Percentiles rank a stretch among this genome's conserved stretches.
Evolutionary conservation across 1,140 invertebrate genomes (phyloP).

Genomic region (Psix sp.): DNA sequence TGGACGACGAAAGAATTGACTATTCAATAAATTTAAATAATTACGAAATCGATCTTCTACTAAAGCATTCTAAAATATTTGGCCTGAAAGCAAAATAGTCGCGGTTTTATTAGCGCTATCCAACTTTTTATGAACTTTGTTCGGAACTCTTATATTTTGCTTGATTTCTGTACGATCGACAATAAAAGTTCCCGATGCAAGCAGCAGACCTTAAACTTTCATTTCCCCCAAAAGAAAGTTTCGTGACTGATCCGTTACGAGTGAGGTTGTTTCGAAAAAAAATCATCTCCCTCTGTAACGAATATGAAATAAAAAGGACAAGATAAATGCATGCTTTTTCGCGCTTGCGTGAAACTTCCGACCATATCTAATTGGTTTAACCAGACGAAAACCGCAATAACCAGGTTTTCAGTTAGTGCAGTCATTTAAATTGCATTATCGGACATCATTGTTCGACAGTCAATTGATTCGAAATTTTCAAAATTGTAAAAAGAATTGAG

Average conservation of each 20-base stretch:
- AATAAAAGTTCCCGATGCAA: conserved; percentile 50
- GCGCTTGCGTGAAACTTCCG: neutral
- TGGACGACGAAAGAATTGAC: conserved; percentile 8
- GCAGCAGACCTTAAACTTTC: conserved; percentile 36
- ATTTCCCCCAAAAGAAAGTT: conserved; percentile 40
- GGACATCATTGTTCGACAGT: conserved; percentile 1
- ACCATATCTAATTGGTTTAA: neutral
- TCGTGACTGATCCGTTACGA: conserved; percentile 33
- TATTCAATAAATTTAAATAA: conserved; percentile 49
- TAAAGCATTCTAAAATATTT: conserved; percentile 39
- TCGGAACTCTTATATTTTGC: conserved; percentile 47
- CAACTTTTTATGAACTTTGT: conserved; percentile 46
- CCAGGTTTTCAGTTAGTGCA: neutral
- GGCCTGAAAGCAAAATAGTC: conserved; percentile 33
- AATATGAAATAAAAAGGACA: conserved; percentile 33
- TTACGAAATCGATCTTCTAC: conserved; percentile 35
- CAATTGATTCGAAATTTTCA: neutral
- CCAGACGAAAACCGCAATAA: neutral
- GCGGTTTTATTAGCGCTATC: conserved; percentile 30
- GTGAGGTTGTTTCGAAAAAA: conserved; percentile 30
- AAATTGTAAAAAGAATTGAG: conserved; percentile 12
- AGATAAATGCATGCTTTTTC: conserved; percentile 15
- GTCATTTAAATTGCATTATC: conserved; percentile 11
- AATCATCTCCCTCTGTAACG: conserved; percentile 21
- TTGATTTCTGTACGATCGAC: conserved; percentile 49